A percentile compares a stretch with the other conserved stretches of the same genome.
Conservation (phyloP, 1,140 invertebrate genomes). For the Psix sp. region DNA sequence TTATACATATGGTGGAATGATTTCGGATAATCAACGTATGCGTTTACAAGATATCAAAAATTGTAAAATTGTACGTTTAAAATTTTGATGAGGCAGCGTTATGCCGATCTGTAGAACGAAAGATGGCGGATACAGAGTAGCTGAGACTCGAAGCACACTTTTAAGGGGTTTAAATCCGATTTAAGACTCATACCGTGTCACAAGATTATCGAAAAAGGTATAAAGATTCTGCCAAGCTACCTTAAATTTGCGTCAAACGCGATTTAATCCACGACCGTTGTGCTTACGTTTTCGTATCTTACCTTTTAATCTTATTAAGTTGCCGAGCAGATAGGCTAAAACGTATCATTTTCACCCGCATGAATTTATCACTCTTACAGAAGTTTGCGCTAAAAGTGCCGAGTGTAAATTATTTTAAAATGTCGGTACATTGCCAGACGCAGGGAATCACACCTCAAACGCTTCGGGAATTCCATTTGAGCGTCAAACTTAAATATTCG, state of each 20-base stretch:
- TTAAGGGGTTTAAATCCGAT: conserved; percentile 71
- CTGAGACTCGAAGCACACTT: too few species aligned
- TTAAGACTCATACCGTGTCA: conserved; percentile 72
- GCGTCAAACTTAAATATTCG: conserved; percentile 37
- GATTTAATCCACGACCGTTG: conserved; percentile 68
- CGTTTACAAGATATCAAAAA: too few species aligned
- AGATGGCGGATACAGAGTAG: too few species aligned
- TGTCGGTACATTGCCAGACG: too few species aligned
- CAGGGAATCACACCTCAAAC: too few species aligned
- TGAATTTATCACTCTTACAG: conserved; percentile 67
- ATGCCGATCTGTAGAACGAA: too few species aligned
- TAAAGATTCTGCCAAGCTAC: conserved; percentile 67
- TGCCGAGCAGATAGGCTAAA: conserved; percentile 62
- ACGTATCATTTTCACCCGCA: conserved; percentile 66
- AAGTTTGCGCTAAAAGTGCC: conserved; percentile 55
- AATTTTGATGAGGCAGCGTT: too few species aligned
- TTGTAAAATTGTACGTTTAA: too few species aligned
- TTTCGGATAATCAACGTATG: too few species aligned
- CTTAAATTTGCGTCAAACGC: conserved; percentile 73
- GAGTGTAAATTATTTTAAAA: too few species aligned
- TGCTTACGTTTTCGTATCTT: conserved; percentile 64
- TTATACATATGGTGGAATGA: too few species aligned
- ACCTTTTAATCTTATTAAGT: conserved; percentile 71
- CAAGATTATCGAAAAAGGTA: conserved; percentile 67
- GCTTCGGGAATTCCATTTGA: too few species aligned